phyloP scores from a whole-genome alignment of 2,888 invertebrate species.

The Latheticus oryzae region DNA sequence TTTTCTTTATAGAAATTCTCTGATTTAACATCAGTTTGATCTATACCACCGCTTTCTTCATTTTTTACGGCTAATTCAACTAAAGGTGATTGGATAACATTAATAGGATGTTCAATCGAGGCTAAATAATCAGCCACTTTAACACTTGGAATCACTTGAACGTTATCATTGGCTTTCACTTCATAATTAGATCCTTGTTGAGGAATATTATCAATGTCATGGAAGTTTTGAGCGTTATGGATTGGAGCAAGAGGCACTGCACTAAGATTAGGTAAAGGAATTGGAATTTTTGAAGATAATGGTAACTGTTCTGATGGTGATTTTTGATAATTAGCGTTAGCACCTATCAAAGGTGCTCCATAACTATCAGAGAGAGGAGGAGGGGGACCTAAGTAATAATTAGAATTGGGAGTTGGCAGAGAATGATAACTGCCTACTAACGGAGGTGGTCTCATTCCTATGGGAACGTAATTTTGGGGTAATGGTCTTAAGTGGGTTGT shows the following conservation, averaged over 20 bases:
- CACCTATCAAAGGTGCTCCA: constrained; percentile 62
- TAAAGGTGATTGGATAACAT: constrained; percentile 77
- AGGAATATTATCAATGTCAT: constrained; percentile 14
- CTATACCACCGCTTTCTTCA: constrained; percentile 6
- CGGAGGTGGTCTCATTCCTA: constrained; percentile 45
- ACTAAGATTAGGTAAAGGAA: constrained; percentile 75
- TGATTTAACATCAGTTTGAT: constrained; percentile 3
- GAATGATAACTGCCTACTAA: constrained; percentile 47
- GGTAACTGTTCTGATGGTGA: constrained; percentile 55
- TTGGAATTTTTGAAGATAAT: constrained; percentile 59
- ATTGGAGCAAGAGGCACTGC: constrained; percentile 57
- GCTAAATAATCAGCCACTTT: constrained; percentile 77
- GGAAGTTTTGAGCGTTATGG: constrained; percentile 73
- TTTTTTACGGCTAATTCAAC: constrained; percentile 69
- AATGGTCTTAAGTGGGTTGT: constrained; percentile 41
- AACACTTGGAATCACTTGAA: constrained; percentile 74
- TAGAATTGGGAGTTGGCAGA: constrained; percentile 33
- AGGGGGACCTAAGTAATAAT: too few species aligned
- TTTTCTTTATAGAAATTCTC: constrained; percentile 14
- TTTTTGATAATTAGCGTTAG: constrained; percentile 51
- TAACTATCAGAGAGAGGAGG: constrained; percentile 62
- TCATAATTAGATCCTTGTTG: constrained; percentile 27
- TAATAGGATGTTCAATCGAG: constrained; percentile 78
- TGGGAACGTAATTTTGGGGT: constrained; percentile 32
- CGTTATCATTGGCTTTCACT: constrained; percentile 50